Base-by-base conservation (phyloP, 2,888 invertebrate species). In the Epistrophe grossulariae region DNA sequence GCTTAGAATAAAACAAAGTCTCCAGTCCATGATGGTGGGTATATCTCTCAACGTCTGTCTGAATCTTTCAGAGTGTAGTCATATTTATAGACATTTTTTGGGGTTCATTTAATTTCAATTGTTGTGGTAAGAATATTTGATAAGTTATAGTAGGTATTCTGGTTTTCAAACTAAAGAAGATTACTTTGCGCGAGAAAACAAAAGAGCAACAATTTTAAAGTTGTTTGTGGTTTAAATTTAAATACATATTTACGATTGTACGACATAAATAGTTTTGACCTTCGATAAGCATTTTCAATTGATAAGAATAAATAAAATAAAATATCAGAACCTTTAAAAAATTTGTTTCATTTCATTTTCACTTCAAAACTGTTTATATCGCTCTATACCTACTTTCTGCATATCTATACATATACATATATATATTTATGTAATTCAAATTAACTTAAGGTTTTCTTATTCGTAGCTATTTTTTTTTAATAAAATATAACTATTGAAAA, bases 61-160 rank as follows among this genome's bases (percentile, higher is more conserved):
- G 10, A 15, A 15, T 6, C 10, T 0, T 38, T 38, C 43, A 24
- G 38, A 48, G 9, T n/a, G 35, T n/a, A 17, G 50, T 8, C 13
- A 17, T 76, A 76, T 76, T 84, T 84, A 84, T 80, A 84, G 48
- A 35, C 19, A 48, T 24, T n/a, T n/a, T n/a, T n/a, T n/a, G n/a
- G n/a, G n/a, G n/a, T n/a, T n/a, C n/a, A n/a, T n/a, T n/a, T 28
- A 10, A 38, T 13, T 19, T 17, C 19, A 60, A 48, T 19, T 68
- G 38, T 38, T 68, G 5, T 48, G 19, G 19, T 38, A 31, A 3
- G 31, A 24, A 66, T 24, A 11, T 9, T 24, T 70, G 70, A 70
- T 70, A 70, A 55, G 38, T 4, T 7, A 8, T n/a, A n/a, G n/a
- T n/a, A n/a, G n/a, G 24, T 31, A 35, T 19, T 6, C 31, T 70